Evolutionary conservation across 2,113 vertebrate genomes (phyloP).

Genomic region (Ammodytes marinus): DNA sequence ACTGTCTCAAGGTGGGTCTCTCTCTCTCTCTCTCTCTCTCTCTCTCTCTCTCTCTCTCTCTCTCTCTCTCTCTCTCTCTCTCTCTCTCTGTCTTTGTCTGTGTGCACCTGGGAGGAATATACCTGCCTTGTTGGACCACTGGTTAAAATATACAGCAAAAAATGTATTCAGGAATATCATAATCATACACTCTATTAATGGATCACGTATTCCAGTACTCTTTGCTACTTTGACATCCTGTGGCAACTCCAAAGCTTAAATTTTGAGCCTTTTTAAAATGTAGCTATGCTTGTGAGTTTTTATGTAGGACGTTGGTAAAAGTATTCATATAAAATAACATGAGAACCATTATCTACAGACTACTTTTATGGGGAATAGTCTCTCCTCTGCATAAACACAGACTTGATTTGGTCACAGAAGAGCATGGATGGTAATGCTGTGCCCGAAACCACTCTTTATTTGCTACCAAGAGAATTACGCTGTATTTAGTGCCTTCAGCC

Average conservation of each 20-base stretch:
- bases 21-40: background rate
- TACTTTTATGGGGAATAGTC: background rate
- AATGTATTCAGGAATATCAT: background rate
- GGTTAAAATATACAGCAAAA: background rate
- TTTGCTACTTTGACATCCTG: background rate
- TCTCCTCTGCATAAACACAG: background rate
- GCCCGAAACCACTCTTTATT: background rate
- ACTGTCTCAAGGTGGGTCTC: conserved; percentile 90
- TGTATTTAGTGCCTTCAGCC: no score
- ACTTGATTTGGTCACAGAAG: background rate
- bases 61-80: background rate
- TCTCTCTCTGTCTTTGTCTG: background rate
- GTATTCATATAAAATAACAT: background rate
- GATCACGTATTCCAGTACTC: background rate
- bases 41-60: background rate
- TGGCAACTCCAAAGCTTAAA: background rate
- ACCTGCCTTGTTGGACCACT: background rate
- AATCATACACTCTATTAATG: background rate
- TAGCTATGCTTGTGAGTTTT: background rate
- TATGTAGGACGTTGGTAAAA: background rate
- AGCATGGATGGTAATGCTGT: background rate
- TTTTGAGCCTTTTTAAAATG: background rate
- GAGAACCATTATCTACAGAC: background rate
- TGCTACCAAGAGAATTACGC: background rate
- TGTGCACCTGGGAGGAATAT: background rate